Percentiles rank a stretch among this genome's conserved stretches.
Conservation (phyloP, 2,797 vertebrate species). For the Anableps anableps region DNA sequence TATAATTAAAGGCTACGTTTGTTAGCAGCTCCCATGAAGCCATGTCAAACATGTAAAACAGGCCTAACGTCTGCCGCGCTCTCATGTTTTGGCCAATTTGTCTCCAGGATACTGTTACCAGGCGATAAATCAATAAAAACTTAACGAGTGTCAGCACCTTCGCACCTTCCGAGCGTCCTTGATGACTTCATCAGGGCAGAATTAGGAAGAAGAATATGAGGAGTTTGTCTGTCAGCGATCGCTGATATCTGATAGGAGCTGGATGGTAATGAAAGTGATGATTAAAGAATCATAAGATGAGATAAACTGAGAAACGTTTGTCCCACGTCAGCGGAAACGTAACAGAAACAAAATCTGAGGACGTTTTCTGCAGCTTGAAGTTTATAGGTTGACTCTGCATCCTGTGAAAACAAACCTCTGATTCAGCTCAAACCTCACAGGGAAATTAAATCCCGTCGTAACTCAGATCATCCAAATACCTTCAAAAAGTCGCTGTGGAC, state of each 20-base stretch:
- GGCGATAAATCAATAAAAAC: not conserved
- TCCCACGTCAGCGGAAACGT: not conserved
- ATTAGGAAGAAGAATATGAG: not conserved
- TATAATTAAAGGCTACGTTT: not conserved
- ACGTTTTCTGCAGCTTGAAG: not conserved
- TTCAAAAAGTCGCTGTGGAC: not conserved
- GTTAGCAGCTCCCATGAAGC: not conserved
- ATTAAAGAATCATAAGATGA: constrained; percentile 2
- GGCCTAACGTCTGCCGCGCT: not conserved
- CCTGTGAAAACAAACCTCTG: not conserved
- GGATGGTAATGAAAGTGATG: not conserved
- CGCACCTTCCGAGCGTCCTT: not conserved
- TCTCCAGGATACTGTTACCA: constrained; percentile 2
- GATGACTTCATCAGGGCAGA: not conserved
- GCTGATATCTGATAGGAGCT: not conserved
- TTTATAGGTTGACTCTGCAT: not conserved
- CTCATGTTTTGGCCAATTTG: not conserved
- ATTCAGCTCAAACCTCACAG: not conserved
- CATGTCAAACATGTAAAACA: not conserved
- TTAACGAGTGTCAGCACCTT: not conserved
- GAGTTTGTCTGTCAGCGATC: constrained; percentile 1
- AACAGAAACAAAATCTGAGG: not conserved
- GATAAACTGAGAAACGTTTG: not conserved
- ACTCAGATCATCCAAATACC: not conserved
- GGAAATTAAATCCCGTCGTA: not conserved